Percentiles rank a stretch among this genome's conserved stretches.
Evolutionary conservation across 2,113 vertebrate species (phyloP).

Genomic region (Cercopithecus mona): DNA sequence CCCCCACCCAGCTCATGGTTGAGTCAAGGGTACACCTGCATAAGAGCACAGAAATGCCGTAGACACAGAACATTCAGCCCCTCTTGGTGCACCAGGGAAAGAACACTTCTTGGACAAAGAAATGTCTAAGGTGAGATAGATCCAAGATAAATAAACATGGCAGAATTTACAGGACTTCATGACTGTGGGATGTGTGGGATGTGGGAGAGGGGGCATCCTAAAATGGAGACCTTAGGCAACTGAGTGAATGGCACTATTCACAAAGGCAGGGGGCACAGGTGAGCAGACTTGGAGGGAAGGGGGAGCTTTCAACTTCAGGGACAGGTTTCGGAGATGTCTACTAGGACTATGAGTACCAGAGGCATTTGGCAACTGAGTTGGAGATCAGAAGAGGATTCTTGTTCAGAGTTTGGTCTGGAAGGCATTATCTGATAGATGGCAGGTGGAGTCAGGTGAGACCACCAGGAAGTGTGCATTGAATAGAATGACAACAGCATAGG

Average conservation of each 20-base stretch:
- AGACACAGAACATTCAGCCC: no score
- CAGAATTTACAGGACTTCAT: rapidly evolving
- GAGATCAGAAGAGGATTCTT: not conserved
- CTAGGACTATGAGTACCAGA: no score
- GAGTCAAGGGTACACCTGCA: rapidly evolving
- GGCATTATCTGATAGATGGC: rapidly evolving
- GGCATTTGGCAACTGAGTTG: not conserved
- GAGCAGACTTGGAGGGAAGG: not conserved
- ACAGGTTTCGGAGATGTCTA: not conserved
- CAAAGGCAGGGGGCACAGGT: rapidly evolving
- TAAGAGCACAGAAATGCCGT: not conserved
- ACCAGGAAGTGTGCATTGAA: not conserved
- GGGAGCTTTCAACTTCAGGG: rapidly evolving
- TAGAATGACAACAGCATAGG: not conserved
- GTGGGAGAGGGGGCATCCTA: not conserved
- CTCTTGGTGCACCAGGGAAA: not conserved
- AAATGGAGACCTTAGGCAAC: not conserved
- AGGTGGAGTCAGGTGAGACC: no score
- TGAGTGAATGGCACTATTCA: not conserved
- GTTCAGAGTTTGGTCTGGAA: not conserved
- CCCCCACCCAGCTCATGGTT: not conserved
- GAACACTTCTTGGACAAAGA: not conserved
- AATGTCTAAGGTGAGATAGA: rapidly evolving
- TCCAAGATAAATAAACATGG: not conserved
- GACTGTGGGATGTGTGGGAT: not conserved